Base-by-base conservation (phyloP, 2,888 invertebrate species). In the Yponomeuta malinellus region DNA sequence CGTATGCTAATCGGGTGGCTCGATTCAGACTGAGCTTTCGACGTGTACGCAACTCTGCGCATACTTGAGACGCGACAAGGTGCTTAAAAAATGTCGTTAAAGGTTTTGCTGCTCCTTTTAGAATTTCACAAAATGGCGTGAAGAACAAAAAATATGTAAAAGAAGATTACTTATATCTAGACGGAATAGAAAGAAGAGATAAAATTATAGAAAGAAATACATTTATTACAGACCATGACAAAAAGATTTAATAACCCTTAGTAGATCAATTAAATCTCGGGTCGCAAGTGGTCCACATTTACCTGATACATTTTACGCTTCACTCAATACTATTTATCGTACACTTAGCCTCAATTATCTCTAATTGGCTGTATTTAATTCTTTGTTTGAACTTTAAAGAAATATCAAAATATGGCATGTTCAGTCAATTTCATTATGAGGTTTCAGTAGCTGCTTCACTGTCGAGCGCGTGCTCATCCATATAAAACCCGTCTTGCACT, bases 1-100 rank as follows among this genome's bases (percentile, higher is more conserved):
- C 74, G 78, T 87, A 90, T 88, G 90, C 85, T 85, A 90, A 91
- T 90, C 52, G 43, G 69, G 81, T 82, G 83, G 80, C 78, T 77
- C 74, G 71, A 71, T 70, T 72, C 68, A 70, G 70, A 59, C 68
- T 67, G 73, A 70, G 69, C 71, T 65, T 65, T 71, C 63, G 73
- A 71, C 69, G 69, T n/a, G 43, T 23, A 68, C 68, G 48, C n/a
- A 68, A n/a, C 48, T 43, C 63, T 15, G 63, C 67, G 66, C 12
- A 68, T 71, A 77, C 73, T 75, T 74, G 76, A 76, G 43, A 43
- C 52, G 52, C 12, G 52, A 12, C 52, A 15, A 59, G 12, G 52
- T 59, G 52, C 52, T 59, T 59, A 59, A 59, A 59, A 59, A 59
- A 5, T 79, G 78, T 75, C 81, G 80, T 83, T 79, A 83, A 82